These are phyloP conservation scores for Leptinotarsa juncta DNA, from an alignment of 2,888 invertebrate species.

Conservation along the genomic window DNA sequence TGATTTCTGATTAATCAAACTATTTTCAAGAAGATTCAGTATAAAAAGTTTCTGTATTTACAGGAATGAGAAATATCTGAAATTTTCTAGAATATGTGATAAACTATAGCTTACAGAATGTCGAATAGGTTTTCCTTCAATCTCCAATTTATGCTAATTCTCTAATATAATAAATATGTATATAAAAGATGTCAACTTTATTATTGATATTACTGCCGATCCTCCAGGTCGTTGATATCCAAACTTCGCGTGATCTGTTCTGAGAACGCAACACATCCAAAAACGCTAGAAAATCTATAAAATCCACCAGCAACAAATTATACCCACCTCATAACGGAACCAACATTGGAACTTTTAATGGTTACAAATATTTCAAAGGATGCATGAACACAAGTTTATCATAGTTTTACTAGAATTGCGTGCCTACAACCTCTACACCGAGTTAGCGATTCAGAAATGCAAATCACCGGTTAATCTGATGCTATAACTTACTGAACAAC, in stretches of 20 bases:
- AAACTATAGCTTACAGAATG: too few relatives aligned
- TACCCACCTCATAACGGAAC: constrained; percentile 22
- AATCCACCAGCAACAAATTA: constrained; percentile 20
- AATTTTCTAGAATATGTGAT: too few relatives aligned
- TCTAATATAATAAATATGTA: too few relatives aligned
- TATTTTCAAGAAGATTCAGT: too few relatives aligned
- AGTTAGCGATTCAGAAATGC: constrained; percentile 59
- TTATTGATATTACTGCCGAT: too few relatives aligned
- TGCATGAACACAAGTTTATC: constrained; percentile 58
- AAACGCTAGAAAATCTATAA: neutral
- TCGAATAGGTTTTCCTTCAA: too few relatives aligned
- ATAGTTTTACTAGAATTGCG: constrained; percentile 59
- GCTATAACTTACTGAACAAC: constrained; percentile 64
- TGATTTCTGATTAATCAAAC: too few relatives aligned
- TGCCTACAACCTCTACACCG: constrained; percentile 51
- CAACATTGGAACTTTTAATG: constrained; percentile 28
- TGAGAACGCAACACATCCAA: neutral
- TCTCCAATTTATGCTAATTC: too few relatives aligned
- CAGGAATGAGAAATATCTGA: too few relatives aligned
- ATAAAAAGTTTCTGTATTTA: too few relatives aligned
- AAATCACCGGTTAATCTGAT: constrained; percentile 63
- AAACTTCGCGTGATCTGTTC: neutral
- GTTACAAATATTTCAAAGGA: constrained; percentile 36
- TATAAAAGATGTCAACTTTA: too few relatives aligned
- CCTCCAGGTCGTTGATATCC: too few relatives aligned